Evolutionary conservation across 2,888 invertebrate genomes (phyloP), one percentile per base, ranked within the genome.

Genomic region (Melanchra persicariae): DNA sequence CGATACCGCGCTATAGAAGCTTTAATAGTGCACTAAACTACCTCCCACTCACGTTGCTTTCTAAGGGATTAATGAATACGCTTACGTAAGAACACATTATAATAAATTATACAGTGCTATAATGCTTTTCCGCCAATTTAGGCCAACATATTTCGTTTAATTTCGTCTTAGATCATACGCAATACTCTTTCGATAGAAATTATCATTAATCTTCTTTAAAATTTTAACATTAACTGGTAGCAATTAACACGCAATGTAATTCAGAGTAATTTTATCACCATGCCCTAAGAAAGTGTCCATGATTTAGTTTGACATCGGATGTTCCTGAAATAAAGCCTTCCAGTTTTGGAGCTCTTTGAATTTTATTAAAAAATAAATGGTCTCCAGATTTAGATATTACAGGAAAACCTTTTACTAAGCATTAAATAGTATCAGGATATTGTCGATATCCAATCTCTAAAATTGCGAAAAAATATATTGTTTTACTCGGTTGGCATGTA

Each of bases 141-240:
- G 54, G 45, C 17, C 37, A 54, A 15, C 12, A 37, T 10, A 17
- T 26, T n/a, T 2, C 2, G n/a, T 7, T 43, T 40, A 30, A 51
- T 40, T 69, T 70, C 43, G 40, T 57, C 12, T 43, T 17, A 24
- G 10, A 51, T 34, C 10, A 30, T 70, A 70, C 40, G 70, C 70
- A 57, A 57, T 30, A 19, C n/a, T 69, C 37, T 37, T 37, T 12
- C 2, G 37, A 9, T 37, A 37, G 37, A 19, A n/a, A 34, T 24
- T 45, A 62, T 34, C 34, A 34, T 24, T 34, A 34, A 65, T 22
- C 34, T 30, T 30, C 37, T n/a, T 2, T 12, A 30, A 15, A 10
- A 22, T 7, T 40, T 40, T n/a, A 10, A 8, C 24, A 17, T 30
- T n/a, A 26, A 40, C 37, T 2, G n/a, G 55, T 55, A 15, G 12